Percentiles rank a stretch among this genome's conserved stretches.
phyloP scores from a whole-genome alignment of 2,888 invertebrate genomes.

The Drosophila diplacantha region DNA sequence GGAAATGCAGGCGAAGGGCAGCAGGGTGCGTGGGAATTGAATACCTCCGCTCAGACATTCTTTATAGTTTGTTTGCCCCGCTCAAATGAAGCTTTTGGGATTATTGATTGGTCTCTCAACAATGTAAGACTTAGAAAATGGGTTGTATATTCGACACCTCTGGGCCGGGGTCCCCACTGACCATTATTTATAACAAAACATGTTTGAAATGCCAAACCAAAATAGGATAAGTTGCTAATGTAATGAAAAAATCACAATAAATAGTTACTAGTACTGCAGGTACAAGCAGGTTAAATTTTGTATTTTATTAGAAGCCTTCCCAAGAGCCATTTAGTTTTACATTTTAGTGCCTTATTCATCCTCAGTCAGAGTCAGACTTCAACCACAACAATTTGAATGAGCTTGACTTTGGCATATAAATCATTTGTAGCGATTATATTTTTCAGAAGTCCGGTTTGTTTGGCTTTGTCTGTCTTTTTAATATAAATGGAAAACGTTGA shows the following conservation, averaged over 20 bases:
- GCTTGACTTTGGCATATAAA: conserved; percentile 24
- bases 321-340: not conserved
- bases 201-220: not conserved
- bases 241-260: not conserved
- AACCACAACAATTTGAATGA: conserved; percentile 8
- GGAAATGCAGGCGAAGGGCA: conserved; percentile 43
- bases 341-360: not conserved
- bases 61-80: conserved; percentile 61
- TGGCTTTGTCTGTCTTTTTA: conserved; percentile 1
- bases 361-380: not conserved
- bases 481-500: conserved; percentile 24
- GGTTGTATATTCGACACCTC: not conserved
- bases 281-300: not conserved
- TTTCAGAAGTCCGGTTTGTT: conserved; percentile 2
- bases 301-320: not conserved
- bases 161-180: not conserved
- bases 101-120: conserved; percentile 53
- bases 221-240: not conserved
- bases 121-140: conserved; percentile 22
- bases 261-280: no score
- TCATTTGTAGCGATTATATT: conserved; percentile 32
- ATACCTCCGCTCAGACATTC: conserved; percentile 26
- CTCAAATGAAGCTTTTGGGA: conserved; percentile 54
- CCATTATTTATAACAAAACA: not conserved
- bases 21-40: conserved; percentile 20